phyloP scores from a whole-genome alignment of 2,113 vertebrate genomes.

The Cricetomys ansorgei region DNA sequence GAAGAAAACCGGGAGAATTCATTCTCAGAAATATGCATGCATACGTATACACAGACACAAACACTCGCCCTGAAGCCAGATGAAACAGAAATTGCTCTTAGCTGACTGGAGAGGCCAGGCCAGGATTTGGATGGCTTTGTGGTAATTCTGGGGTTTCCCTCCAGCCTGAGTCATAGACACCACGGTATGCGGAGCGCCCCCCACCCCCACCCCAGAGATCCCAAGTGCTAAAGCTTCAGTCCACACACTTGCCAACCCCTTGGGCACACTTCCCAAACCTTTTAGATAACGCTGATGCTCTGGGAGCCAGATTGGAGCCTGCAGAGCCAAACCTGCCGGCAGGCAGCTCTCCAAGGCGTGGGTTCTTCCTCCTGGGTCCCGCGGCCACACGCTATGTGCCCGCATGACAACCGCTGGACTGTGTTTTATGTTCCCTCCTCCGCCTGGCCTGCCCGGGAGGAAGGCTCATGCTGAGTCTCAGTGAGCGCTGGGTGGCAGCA shows the following conservation, averaged over 20 bases:
- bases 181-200: not conserved
- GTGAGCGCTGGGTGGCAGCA: not conserved
- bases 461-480: conserved; percentile 72
- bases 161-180: conserved; percentile 22
- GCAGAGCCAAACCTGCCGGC: conserved; percentile 61
- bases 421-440: conserved; percentile 83
- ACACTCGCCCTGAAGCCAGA: not conserved
- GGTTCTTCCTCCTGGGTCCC: conserved; percentile 69
- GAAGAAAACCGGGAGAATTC: conserved; percentile 48
- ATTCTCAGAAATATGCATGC: conserved; percentile 46
- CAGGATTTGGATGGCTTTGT: conserved; percentile 54
- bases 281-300: conserved; percentile 72
- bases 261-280: conserved; percentile 71
- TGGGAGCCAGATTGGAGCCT: not conserved
- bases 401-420: conserved; percentile 88
- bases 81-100: conserved; percentile 28
- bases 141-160: conserved; percentile 69
- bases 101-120: conserved; percentile 28
- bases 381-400: conserved; percentile 83
- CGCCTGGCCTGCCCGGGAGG: conserved; percentile 73
- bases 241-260: not conserved
- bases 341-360: conserved; percentile 63
- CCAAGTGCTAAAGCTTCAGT: not conserved
- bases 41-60: not conserved
- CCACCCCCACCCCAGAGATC: not conserved